Conservation (phyloP, 2,113 vertebrate species). For the Myrmecobius fasciatus region DNA sequence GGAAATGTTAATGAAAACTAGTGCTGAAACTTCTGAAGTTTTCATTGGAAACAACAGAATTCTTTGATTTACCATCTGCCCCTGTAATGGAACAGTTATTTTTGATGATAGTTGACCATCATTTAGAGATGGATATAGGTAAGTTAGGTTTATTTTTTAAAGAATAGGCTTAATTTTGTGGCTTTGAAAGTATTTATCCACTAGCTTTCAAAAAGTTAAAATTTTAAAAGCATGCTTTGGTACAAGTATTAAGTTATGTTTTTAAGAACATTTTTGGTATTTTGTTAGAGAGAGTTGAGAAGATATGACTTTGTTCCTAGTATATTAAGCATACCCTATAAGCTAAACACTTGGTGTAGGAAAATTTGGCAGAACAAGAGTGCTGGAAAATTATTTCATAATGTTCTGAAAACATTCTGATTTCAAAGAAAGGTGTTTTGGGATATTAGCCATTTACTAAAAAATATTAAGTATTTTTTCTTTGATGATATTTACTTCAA, state of each 20-base stretch:
- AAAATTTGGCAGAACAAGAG: conserved; percentile 43
- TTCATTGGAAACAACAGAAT: conserved; percentile 7
- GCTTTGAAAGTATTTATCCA: conserved; percentile 1
- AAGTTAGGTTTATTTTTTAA: neutral
- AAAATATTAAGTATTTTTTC: neutral
- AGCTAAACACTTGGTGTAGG: conserved; percentile 33
- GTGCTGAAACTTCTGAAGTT: neutral
- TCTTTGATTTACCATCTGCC: conserved; percentile 27
- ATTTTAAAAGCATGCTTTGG: neutral
- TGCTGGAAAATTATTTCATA: neutral
- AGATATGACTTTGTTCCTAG: conserved; percentile 25
- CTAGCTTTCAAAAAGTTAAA: neutral
- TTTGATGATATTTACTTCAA: neutral
- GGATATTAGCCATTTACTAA: neutral
- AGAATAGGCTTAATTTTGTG: conserved; percentile 22
- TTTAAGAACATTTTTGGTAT: conserved; percentile 10
- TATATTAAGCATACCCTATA: neutral
- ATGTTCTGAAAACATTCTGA: conserved; percentile 34
- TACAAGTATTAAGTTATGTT: neutral
- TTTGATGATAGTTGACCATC: conserved; percentile 33
- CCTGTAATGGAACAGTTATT: conserved; percentile 12
- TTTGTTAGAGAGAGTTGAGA: conserved; percentile 24
- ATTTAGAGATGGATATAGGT: conserved; percentile 8
- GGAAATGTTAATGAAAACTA: conserved; percentile 50
- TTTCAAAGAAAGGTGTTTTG: neutral